Evolutionary conservation across 2,797 vertebrate species (phyloP), one percentile per base, ranked within the genome.

Genomic region (Ceryle rudis): DNA sequence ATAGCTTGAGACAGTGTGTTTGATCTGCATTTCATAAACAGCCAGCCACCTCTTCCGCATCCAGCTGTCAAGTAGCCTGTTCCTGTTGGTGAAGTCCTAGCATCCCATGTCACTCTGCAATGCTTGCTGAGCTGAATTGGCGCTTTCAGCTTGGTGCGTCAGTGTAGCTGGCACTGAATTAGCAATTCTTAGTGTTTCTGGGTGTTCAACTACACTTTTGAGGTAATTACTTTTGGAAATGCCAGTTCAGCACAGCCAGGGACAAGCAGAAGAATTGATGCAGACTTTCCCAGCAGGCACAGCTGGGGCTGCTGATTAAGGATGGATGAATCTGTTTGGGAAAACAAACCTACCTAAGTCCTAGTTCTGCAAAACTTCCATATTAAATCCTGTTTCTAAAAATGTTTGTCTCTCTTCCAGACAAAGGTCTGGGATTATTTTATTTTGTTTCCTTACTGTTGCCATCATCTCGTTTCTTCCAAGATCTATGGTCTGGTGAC

Each of bases 321-420:
- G 52, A 92, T 42, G 41, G 60, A 89, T 92, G 89, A 96, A 95
- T 94, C 55, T 92, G 60, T 88, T 71, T 78, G 73, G 62, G 66
- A 93, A 95, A 96, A 95, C 58, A 96, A 92, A 96, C 89, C 86
- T 91, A 57, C 39, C 61, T 91, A 74, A 93, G 31, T 25, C 39
- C 54, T 20, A n/a, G 39, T 61, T 95, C 67, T 67, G 26, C 23
- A 85, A 85, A 95, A 78, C 57, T 92, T 93, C 55, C n/a, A 4
- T 33, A 71, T 85, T 90, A 93, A 60, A 95, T 94, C 31, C 33
- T 51, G 2, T 82, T 92, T 35, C 5, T 67, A 42, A 89, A 90
- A 95, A 86, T 58, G 23, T 75, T 94, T 90, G 12, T 79, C 16
- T 87, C 18, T 15, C 7, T 75, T 94, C 69, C 62, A 93, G 42